Percentiles rank a stretch among this genome's conserved stretches.
Evolutionary conservation across 2,113 vertebrate species (phyloP).

Genomic region (Erythrolamprus reginae): DNA sequence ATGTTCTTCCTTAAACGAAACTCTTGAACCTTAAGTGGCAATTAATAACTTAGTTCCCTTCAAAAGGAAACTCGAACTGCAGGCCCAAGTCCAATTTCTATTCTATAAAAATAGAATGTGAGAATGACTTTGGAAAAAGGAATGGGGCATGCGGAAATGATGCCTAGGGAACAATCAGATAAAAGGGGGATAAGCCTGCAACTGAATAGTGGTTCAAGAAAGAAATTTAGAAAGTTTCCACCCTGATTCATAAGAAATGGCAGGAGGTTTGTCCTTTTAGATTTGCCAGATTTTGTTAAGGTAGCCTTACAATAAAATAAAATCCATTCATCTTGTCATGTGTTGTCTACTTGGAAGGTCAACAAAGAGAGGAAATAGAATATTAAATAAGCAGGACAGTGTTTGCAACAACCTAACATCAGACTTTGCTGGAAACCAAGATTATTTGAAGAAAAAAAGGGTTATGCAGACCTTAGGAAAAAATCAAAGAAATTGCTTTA

Average conservation of each 20-base stretch:
- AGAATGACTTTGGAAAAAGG: neutral
- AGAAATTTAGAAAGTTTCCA: neutral
- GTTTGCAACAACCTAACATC: neutral
- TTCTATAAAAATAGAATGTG: neutral
- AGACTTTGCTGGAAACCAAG: neutral
- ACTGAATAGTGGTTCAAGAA: neutral
- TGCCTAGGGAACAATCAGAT: neutral
- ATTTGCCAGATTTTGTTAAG: too few relatives aligned
- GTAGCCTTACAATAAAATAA: too few relatives aligned
- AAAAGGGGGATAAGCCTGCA: neutral
- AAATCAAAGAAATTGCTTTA: neutral
- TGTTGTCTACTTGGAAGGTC: too few relatives aligned
- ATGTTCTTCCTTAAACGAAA: neutral
- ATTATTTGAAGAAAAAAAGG: neutral
- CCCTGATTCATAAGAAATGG: neutral
- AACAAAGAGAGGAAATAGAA: neutral
- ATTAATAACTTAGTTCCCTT: neutral
- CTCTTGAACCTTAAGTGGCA: neutral
- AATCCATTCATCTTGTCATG: too few relatives aligned
- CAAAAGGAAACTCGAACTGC: neutral
- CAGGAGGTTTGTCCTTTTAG: neutral
- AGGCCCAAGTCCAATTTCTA: neutral
- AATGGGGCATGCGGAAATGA: neutral
- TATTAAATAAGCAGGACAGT: neutral
- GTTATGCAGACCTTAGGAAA: neutral